Evolutionary conservation across 2,888 invertebrate genomes (phyloP).

Genomic region (Calephelis perditalis): DNA sequence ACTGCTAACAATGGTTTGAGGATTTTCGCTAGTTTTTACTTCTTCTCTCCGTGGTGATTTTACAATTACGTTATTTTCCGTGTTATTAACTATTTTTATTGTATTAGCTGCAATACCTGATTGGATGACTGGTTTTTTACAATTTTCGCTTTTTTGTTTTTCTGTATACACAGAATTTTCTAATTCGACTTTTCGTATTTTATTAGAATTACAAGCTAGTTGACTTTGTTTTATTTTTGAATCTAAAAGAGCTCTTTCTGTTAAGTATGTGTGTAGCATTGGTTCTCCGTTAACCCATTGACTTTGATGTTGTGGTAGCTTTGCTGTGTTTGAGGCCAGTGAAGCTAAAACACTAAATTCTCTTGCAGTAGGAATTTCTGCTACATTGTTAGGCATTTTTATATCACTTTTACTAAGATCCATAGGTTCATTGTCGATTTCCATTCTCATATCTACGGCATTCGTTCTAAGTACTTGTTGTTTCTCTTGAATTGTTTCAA

Average conservation of each 20-base stretch:
- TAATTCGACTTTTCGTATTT: constrained; percentile 55
- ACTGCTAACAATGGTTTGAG: constrained; percentile 28
- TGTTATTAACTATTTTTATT: constrained; percentile 34
- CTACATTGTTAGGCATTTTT: constrained; percentile 48
- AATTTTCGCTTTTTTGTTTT: constrained; percentile 33
- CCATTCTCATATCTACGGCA: constrained; percentile 47
- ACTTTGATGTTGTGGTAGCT: constrained; percentile 75
- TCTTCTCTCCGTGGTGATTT: constrained; percentile 39
- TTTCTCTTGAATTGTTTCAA: constrained; percentile 51
- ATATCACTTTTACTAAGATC: constrained; percentile 67
- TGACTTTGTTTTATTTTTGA: constrained; percentile 85
- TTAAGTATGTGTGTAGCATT: constrained; percentile 84
- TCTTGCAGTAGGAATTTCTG: constrained; percentile 80
- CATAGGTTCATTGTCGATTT: constrained; percentile 75
- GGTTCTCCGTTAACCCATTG: constrained; percentile 80
- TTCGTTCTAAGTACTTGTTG: constrained; percentile 40
- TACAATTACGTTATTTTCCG: constrained; percentile 34
- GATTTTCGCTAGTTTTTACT: constrained; percentile 33
- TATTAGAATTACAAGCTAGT: constrained; percentile 55
- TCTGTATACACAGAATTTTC: constrained; percentile 49
- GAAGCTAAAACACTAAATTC: constrained; percentile 81
- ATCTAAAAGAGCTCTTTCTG: constrained; percentile 84
- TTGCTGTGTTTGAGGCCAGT: constrained; percentile 80
- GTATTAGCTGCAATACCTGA: constrained; percentile 28
- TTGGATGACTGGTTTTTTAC: constrained; percentile 15